Evolutionary conservation across 2,113 vertebrate genomes (phyloP), one percentile per base, ranked within the genome.

Genomic region (Gymnobelideus leadbeateri): DNA sequence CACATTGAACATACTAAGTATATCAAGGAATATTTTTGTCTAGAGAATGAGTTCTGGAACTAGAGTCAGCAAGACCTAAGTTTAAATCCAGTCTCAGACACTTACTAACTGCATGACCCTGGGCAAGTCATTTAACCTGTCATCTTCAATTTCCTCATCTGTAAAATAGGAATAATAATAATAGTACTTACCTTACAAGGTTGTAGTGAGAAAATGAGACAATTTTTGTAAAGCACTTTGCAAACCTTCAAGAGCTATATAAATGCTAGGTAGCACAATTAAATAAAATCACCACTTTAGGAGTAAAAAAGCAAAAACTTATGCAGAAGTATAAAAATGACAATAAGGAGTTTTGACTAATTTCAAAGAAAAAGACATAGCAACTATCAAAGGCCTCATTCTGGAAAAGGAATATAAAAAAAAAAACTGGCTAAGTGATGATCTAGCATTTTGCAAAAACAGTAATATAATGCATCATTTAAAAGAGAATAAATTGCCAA

Each of bases 371-470:
- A 96, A 92, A 4, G 77, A 95, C 55, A 47, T 4, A 90, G 8
- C 95, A 93, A 95, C 51, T 91, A 90, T n/a, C 50, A 92, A 92
- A 94, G 54, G 16, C 19, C n/a, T 84, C 37, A 43, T 84, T 92
- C 96, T 51, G 89, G 46, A 89, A 19, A 49, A 52, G 1, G 68
- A 89, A 54, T 49, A 93, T 8, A 94, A 19, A 61, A 89, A 51
- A 94, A 19, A 61, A 89, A 51, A 53, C 47, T 52, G 6, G 77
- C n/a, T 90, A 51, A 9, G 53, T 77, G 52, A 91, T 52, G 92
- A 14, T 91, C 21, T 94, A 31, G 37, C 11, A 90, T 94, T 94
- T 95, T 94, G 91, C 51, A 94, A 90, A 95, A 91, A 94, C 46
- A 94, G 43, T 12, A 94, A 95, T 26, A 94, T 53, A 92, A 92